phyloP scores from a whole-genome alignment of 2,888 invertebrate genomes.

The Dryomyza anilis region DNA sequence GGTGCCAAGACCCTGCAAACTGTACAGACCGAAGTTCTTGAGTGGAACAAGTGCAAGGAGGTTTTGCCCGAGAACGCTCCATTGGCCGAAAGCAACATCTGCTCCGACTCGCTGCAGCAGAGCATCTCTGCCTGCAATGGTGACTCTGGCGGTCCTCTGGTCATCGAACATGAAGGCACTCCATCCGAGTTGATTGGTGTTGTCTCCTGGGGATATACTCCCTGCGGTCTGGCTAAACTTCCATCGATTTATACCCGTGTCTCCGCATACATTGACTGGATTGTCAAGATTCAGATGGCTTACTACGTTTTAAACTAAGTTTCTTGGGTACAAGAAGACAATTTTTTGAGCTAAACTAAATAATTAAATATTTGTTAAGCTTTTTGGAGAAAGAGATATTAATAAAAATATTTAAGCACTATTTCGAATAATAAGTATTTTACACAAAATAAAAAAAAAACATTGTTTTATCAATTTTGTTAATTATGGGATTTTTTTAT shows the following conservation, averaged over 20 bases:
- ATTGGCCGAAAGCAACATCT: slow-evolving; percentile 39
- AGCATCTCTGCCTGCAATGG: slow-evolving; percentile 47
- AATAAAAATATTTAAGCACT: no score
- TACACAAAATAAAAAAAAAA: no score
- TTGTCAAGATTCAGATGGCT: slow-evolving; percentile 46
- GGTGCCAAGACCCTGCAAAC: slow-evolving; percentile 46
- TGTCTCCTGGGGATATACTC: slow-evolving; percentile 50
- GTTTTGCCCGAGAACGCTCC: slow-evolving; percentile 45
- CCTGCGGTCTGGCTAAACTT: slow-evolving; percentile 46
- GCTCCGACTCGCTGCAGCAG: slow-evolving; percentile 29
- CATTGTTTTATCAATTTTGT: no score
- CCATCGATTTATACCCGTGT: slow-evolving; percentile 46
- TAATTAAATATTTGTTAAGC: no score
- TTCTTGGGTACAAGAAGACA: no score
- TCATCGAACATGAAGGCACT: slow-evolving; percentile 44
- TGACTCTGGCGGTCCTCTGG: slow-evolving; percentile 50
- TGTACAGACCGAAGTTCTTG: slow-evolving; percentile 40
- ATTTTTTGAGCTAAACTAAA: no score
- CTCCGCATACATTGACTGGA: slow-evolving; percentile 46
- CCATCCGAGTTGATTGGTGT: slow-evolving; percentile 45
- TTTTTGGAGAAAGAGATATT: no score
- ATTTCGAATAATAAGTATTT: no score
- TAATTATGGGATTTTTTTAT: no score
- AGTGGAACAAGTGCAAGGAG: slow-evolving; percentile 34
- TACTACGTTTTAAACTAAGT: slow-evolving; percentile 45